A percentile compares a stretch with the other conserved stretches of the same genome.
Conservation (phyloP, 2,113 vertebrate genomes). For the Struthidea cinerea region DNA sequence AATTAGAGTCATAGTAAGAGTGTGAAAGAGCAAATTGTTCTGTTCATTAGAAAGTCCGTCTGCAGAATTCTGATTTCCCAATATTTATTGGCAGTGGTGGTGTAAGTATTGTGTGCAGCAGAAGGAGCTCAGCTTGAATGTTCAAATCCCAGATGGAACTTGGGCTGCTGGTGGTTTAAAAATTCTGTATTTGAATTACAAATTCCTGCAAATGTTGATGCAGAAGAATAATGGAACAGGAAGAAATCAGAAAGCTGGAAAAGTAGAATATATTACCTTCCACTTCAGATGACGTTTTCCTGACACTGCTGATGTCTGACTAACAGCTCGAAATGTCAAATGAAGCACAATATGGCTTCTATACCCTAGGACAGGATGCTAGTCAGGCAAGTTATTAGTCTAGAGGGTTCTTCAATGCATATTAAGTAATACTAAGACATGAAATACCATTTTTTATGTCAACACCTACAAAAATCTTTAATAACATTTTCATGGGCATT, state of each 20-base stretch:
- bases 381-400: neutral
- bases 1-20: neutral
- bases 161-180: neutral
- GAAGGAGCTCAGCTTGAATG: conserved; percentile 55
- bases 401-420: neutral
- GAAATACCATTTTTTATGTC: neutral
- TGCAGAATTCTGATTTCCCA: conserved; percentile 33
- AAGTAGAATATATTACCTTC: neutral
- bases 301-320: neutral
- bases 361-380: neutral
- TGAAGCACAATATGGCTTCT: neutral
- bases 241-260: conserved; percentile 6
- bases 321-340: neutral
- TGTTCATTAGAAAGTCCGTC: conserved; percentile 23
- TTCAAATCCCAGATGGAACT: conserved; percentile 48
- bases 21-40: conserved; percentile 51
- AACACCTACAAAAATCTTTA: neutral
- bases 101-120: conserved; percentile 10
- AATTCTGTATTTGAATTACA: conserved; percentile 59
- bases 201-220: conserved; percentile 40
- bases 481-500: neutral
- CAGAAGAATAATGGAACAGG: conserved; percentile 21
- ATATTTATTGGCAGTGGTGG: conserved; percentile 13
- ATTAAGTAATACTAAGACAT: neutral
- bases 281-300: neutral